Base-by-base conservation (phyloP, 2,797 vertebrate species). In the Sebastes variabilis region DNA sequence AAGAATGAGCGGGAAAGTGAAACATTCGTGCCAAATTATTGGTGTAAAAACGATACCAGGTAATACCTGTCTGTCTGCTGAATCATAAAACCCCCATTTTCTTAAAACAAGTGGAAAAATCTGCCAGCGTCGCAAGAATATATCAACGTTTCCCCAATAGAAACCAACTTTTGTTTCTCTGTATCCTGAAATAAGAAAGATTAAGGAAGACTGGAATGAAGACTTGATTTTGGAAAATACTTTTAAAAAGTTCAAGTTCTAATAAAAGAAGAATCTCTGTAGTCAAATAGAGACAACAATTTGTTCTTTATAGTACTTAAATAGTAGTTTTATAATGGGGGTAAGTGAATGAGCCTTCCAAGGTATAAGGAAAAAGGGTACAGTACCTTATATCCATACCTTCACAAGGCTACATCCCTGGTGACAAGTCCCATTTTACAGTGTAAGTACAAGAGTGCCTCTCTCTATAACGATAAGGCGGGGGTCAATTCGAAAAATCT, bases 351-450 rank as follows among this genome's bases (percentile, higher is more conserved):
- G 34, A 52, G 78, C 60, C 32, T 29, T 24, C 22, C 3, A 3
- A 34, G 20, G 30, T 27, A 9, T 38, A 77, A 74, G 27, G 29
- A 10, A 61, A 38, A 42, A 36, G 30, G 29, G 22, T 64, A 42
- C 27, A 46, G 42, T 46, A 46, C 42, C 42, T 46, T 55, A n/a
- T n/a, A 55, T 82, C 67, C 24, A 72, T 70, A 71, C 58, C 60
- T 81, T 27, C 61, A 70, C 66, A 69, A 75, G 46, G 61, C 36
- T 72, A 66, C 62, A 34, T 65, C 60, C 46, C 29, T 6, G 13
- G 46, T 67, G 69, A 66, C 49, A 18, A 73, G 38, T 60, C 58
- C 58, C n/a, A 62, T 73, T 83, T 86, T 61, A 46, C 30, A 72
- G 61, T 64, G 49, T 20, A 13, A 30, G 30, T 30, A 49, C 52